Percentiles rank a stretch among this genome's conserved stretches.
Evolutionary conservation across 1,140 invertebrate genomes (phyloP).

Genomic region (Diuraphis noxia): DNA sequence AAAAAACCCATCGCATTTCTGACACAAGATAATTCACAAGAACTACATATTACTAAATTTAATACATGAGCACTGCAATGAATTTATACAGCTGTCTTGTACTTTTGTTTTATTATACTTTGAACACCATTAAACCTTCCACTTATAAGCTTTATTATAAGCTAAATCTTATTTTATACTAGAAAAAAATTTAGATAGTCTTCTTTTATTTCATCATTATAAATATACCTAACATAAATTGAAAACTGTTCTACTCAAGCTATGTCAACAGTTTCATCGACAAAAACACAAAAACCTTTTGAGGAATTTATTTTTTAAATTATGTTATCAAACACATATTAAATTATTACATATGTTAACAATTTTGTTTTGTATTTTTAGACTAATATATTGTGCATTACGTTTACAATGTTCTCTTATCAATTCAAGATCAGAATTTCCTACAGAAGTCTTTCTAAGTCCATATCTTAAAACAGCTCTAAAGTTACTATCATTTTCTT

Average conservation of each 20-base stretch:
- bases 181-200: too few relatives aligned
- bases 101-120: neutral
- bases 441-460: neutral
- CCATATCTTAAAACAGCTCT: neutral
- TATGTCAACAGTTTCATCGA: neutral
- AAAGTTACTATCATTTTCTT: neutral
- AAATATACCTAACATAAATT: neutral
- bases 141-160: too few relatives aligned
- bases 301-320: neutral
- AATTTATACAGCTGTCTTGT: constrained; percentile 55
- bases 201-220: too few relatives aligned
- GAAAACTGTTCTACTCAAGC: neutral
- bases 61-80: constrained; percentile 59
- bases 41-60: constrained; percentile 56
- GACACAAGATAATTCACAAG: constrained; percentile 41
- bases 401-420: too few relatives aligned
- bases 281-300: neutral
- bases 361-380: neutral
- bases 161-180: too few relatives aligned
- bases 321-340: neutral
- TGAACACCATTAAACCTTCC: too few relatives aligned
- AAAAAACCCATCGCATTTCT: constrained; percentile 54
- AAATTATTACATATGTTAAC: neutral
- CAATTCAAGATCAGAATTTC: neutral
- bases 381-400: neutral